Conservation (phyloP, 2,888 invertebrate genomes). For the Choristoneura rosaceana region DNA sequence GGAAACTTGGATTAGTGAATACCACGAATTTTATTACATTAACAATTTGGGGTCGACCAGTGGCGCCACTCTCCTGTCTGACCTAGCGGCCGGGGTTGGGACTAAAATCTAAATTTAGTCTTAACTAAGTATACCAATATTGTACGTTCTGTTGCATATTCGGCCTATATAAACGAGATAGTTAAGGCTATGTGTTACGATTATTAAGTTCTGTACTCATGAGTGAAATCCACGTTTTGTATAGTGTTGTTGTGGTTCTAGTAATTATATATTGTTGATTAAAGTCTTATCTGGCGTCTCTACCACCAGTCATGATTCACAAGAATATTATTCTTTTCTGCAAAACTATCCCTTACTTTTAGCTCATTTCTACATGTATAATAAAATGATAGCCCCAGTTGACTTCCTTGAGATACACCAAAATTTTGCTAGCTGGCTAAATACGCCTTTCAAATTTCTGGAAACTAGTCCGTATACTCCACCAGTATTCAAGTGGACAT, state of each 20-base stretch:
- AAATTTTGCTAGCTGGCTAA: neutral
- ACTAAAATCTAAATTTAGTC: neutral
- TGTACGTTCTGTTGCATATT: too few species aligned
- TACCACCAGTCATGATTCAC: too few species aligned
- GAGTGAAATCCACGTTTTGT: too few species aligned
- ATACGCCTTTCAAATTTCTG: neutral
- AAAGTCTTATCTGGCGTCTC: too few species aligned
- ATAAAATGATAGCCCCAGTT: neutral
- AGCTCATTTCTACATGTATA: too few species aligned
- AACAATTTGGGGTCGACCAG: constrained; percentile 66
- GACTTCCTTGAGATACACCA: neutral
- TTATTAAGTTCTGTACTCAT: too few species aligned
- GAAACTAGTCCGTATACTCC: neutral
- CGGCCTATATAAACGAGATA: too few species aligned
- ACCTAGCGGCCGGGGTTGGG: constrained; percentile 4
- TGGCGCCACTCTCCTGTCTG: constrained; percentile 6
- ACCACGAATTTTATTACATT: constrained; percentile 62
- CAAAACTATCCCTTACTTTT: too few species aligned
- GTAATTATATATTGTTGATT: too few species aligned
- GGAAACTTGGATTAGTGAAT: constrained; percentile 77
- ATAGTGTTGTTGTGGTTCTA: too few species aligned
- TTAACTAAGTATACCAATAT: neutral
- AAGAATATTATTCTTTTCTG: too few species aligned
- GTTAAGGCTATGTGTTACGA: too few species aligned
- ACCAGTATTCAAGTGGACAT: neutral